Evolutionary conservation across 2,113 vertebrate genomes (phyloP), one percentile per base, ranked within the genome.

Genomic region (Patagioenas fasciata): DNA sequence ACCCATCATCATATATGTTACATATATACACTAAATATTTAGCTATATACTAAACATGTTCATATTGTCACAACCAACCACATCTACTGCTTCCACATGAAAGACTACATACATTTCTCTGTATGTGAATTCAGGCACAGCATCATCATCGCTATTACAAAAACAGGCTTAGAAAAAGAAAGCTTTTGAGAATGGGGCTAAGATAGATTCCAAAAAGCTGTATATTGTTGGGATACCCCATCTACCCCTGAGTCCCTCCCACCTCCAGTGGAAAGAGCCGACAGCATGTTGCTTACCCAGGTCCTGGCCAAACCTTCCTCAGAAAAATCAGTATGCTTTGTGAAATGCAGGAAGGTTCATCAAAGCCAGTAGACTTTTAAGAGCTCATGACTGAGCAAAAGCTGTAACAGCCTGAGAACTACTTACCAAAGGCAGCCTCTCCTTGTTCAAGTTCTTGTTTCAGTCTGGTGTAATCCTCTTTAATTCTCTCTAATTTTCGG

Each of bases 381-480:
- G 24, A 10, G 5, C 34, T 65, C 53, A n/a, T 4, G 21, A 36
- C 12, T 34, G 34, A 75, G 48, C 10, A 42, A 88, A 86, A 70
- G 48, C 28, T 53, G 12, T 58, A 54, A 73, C 26, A 67, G 34
- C 5, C 24, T 65, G 42, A 61, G 38, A 94, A 57, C 53, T 88
- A 94, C 99, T 99, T 97, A 99, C 99, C 98, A 75, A 98, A 98
- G 57, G 95, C 95, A 5, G 95, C 66, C 90, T 98, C 97, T 88
- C 93, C 96, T 73, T 96, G 96, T 77, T 98, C 98, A 97, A 99
- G 97, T 87, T 99, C 98, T 97, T 97, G 88, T 64, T 97, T 98
- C 91, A 99, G 89, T 91, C 94, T 97, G 92, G 91, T 95, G 70
- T 98, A 98, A 89, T 98, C 98, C 89, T 98, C 98, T 94, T 98